Percentiles rank a stretch among this genome's conserved stretches.
These are phyloP conservation scores for Archivesica marissinica DNA, from an alignment of 1,140 invertebrate species.

Conservation along the genomic window DNA sequence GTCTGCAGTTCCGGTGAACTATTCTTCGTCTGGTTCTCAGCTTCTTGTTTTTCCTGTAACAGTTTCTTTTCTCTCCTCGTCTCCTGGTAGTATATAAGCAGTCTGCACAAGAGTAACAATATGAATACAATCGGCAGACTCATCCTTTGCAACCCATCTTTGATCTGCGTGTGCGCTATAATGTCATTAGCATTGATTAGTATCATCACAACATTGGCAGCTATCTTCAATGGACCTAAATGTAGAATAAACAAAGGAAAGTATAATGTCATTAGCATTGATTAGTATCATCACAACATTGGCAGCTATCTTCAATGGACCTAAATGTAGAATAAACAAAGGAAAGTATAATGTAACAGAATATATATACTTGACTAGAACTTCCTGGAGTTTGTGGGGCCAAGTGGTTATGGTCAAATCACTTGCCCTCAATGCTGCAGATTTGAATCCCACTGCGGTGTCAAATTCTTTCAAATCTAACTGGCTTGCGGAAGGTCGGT, in stretches of 20 bases:
- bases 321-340: no score
- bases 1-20: background rate
- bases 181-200: slow-evolving; percentile 93
- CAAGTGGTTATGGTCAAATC: no score
- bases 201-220: slow-evolving; percentile 92
- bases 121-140: slow-evolving; percentile 97
- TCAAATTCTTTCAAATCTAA: no score
- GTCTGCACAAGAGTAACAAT: slow-evolving; percentile 96
- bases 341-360: no score
- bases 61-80: background rate
- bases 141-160: slow-evolving; percentile 96
- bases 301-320: slow-evolving; percentile 94
- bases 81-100: slow-evolving; percentile 88
- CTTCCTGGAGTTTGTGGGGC: no score
- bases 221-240: slow-evolving; percentile 94
- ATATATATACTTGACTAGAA: no score
- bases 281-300: slow-evolving; percentile 92
- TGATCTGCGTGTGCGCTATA: slow-evolving; percentile 96
- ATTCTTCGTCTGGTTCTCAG: background rate
- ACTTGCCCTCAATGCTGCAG: no score
- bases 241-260: no score
- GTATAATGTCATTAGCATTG: slow-evolving; percentile 95
- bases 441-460: no score
- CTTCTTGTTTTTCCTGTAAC: background rate
- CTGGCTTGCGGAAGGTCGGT: no score